phyloP scores from a whole-genome alignment of 2,888 invertebrate genomes.

The Drosophila subsilvestris region DNA sequence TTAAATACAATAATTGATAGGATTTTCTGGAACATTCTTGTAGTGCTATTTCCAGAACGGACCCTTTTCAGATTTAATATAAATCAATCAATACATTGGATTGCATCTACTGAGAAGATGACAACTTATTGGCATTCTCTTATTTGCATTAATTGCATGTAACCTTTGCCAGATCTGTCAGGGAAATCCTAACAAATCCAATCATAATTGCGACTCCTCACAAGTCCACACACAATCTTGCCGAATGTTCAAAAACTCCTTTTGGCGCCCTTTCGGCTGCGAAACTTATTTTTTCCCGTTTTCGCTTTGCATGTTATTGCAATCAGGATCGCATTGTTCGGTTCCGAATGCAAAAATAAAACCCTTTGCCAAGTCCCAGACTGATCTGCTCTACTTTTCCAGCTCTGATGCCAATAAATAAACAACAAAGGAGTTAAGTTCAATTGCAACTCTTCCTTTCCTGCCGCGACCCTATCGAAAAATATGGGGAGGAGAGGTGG shows the following conservation, averaged over 20 bases:
- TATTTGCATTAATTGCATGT: constrained; percentile 45
- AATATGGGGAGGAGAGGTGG: constrained; percentile 18
- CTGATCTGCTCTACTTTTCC: constrained; percentile 41
- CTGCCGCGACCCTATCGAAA: constrained; percentile 20
- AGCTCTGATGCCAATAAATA: constrained; percentile 71
- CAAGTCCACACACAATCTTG: background rate
- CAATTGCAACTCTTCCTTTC: constrained; percentile 58
- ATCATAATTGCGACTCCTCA: constrained; percentile 22
- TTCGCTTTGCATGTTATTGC: constrained; percentile 74
- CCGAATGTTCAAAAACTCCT: constrained; percentile 1
- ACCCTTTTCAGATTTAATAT: background rate
- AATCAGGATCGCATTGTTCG: constrained; percentile 70
- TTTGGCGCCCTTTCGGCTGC: constrained; percentile 64
- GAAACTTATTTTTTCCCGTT: constrained; percentile 26
- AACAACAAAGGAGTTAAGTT: constrained; percentile 79
- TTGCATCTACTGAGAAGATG: background rate
- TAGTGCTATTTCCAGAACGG: background rate
- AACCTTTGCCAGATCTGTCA: constrained; percentile 14
- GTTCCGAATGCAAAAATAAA: constrained; percentile 60
- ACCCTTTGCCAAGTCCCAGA: constrained; percentile 56
- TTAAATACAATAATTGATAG: background rate
- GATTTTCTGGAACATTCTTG: background rate
- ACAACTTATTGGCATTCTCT: background rate
- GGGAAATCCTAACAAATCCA: constrained; percentile 13
- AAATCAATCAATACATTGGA: constrained; percentile 4